Conservation (phyloP, 2,797 vertebrate species). For the Selene dorsalis region DNA sequence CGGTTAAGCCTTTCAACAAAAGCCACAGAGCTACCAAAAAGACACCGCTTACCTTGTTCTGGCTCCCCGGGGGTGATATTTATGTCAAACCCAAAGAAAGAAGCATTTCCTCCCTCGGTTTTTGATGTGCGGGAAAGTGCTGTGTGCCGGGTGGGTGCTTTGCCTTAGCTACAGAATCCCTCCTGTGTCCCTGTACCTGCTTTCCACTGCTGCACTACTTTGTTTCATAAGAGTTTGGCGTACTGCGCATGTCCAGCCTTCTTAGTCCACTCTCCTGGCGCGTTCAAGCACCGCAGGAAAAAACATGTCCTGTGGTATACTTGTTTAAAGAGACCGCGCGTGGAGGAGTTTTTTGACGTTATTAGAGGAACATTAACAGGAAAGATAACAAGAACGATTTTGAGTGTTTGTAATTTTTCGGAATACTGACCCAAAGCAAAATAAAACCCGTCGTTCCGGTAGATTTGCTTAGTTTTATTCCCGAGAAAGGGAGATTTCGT, state of each 20-base stretch:
- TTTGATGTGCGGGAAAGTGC: background rate
- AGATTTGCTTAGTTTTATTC: fast-evolving
- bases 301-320: fast-evolving
- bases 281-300: background rate
- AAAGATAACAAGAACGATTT: fast-evolving
- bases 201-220: slow-evolving; percentile 25
- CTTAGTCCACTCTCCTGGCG: background rate
- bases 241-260: slow-evolving; percentile 59
- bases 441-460: fast-evolving
- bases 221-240: slow-evolving; percentile 61
- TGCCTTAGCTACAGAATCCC: background rate
- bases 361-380: fast-evolving
- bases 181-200: background rate
- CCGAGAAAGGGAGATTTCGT: fast-evolving
- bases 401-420: fast-evolving
- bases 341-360: no score
- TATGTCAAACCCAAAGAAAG: slow-evolving; percentile 75
- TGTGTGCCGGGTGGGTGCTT: fast-evolving
- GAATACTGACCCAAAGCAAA: fast-evolving
- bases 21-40: fast-evolving
- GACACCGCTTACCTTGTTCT: slow-evolving; percentile 62
- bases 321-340: background rate
- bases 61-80: slow-evolving; percentile 50
- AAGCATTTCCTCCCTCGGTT: slow-evolving; percentile 67
- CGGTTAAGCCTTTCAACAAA: background rate